Evolutionary conservation across 2,888 invertebrate species (phyloP).

Genomic region (Pantelozetes paolii): DNA sequence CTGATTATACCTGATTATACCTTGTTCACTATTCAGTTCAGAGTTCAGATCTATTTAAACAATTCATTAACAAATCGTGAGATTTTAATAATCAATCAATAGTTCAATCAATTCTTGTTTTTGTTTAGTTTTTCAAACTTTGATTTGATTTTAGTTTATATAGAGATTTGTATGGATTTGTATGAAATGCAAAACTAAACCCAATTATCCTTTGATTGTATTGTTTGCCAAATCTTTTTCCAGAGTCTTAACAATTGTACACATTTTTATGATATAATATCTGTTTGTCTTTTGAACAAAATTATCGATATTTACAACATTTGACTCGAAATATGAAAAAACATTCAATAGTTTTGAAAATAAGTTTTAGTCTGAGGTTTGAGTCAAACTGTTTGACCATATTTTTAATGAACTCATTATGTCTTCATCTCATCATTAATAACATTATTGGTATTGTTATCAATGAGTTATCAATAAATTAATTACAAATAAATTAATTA

Average conservation of each 20-base stretch:
- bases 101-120: not conserved
- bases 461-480: too few relatives aligned
- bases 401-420: conserved; percentile 9
- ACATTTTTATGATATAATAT: not conserved
- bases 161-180: too few relatives aligned
- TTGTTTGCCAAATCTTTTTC: conserved; percentile 26
- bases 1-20: too few relatives aligned
- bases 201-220: too few relatives aligned
- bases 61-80: conserved; percentile 18
- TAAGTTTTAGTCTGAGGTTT: not conserved
- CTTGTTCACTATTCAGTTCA: too few relatives aligned
- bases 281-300: conserved; percentile 22
- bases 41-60: conserved; percentile 17
- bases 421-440: conserved; percentile 5
- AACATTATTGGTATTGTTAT: conserved; percentile 14
- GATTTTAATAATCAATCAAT: conserved; percentile 7
- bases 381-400: too few relatives aligned
- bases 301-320: not conserved
- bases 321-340: not conserved
- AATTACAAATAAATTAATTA: conserved; percentile 3
- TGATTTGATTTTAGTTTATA: too few relatives aligned
- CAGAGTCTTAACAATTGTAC: not conserved
- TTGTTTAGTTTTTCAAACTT: too few relatives aligned
- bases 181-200: not conserved
- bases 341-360: not conserved